These are phyloP conservation scores for Ammodytes dubius DNA, from an alignment of 2,113 vertebrate species.

Conservation along the genomic window DNA sequence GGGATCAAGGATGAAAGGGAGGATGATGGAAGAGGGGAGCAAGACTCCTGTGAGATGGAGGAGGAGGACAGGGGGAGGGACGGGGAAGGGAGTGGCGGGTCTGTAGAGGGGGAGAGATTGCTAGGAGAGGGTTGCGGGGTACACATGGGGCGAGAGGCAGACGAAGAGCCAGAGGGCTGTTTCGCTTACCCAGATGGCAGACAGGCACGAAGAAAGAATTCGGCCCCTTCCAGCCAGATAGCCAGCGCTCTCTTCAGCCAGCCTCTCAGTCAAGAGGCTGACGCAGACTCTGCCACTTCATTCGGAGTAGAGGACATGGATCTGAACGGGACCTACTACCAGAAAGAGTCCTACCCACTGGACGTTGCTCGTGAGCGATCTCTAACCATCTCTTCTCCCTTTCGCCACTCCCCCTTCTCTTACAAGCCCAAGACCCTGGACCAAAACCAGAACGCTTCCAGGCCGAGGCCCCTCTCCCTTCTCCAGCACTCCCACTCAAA, in stretches of 20 bases:
- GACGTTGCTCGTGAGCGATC: slow-evolving; percentile 80
- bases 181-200: slow-evolving; percentile 53
- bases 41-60: slow-evolving; percentile 65
- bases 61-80: slow-evolving; percentile 58
- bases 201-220: slow-evolving; percentile 78
- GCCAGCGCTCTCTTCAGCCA: slow-evolving; percentile 74
- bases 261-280: slow-evolving; percentile 63
- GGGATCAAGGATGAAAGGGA: slow-evolving; percentile 69
- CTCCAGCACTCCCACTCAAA: slow-evolving; percentile 84
- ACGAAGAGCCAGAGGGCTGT: slow-evolving; percentile 66
- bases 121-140: slow-evolving; percentile 50
- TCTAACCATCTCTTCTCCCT: slow-evolving; percentile 86
- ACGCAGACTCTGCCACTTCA: slow-evolving; percentile 60
- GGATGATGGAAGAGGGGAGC: slow-evolving; percentile 58
- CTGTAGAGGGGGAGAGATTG: slow-evolving; percentile 52
- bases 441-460: slow-evolving; percentile 83
- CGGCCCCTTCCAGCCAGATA: slow-evolving; percentile 84
- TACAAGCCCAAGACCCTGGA: slow-evolving; percentile 82
- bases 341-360: slow-evolving; percentile 70
- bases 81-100: slow-evolving; percentile 41
- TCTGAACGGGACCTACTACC: slow-evolving; percentile 80
- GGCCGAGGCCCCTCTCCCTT: slow-evolving; percentile 83
- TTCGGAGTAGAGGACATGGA: slow-evolving; percentile 77
- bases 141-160: slow-evolving; percentile 59
- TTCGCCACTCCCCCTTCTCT: slow-evolving; percentile 83